Evolutionary conservation across 2,888 invertebrate species (phyloP), one percentile per base, ranked within the genome.

Genomic region (Digitonthophagus gazella): DNA sequence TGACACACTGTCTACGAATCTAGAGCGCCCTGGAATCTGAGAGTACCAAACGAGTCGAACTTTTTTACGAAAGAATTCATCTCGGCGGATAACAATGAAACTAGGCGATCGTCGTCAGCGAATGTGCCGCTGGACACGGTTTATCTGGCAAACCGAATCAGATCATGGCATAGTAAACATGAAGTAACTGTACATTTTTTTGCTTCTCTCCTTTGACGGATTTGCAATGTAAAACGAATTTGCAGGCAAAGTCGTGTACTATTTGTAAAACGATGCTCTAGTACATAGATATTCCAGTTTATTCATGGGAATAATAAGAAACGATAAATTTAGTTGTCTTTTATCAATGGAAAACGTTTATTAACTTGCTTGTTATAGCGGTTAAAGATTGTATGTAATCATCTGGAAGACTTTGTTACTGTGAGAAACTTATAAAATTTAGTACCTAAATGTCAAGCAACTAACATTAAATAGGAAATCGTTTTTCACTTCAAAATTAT

Each of bases 151-250:
- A 19, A 19, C 61, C 18, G 20, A 61, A 61, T 61, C 61, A 61
- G 61, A 61, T 61, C 61, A 61, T 61, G 61, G 61, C 61, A 61
- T 61, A 61, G 20, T 61, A 61, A 61, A 61, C 61, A 61, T 61
- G 61, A n/a, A n/a, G 18, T 61, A 61, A 61, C 61, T 61, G 61
- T 61, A 61, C 18, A 61, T 18, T 61, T 20, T 20, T 61, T 61
- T 61, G n/a, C 61, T 61, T n/a, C 18, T 20, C 61, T 61, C 19
- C 16, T 16, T 19, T 61, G 19, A 18, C 61, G 61, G 61, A 61
- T 61, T 61, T 61, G 61, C 61, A 61, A 61, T 61, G 16, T 61
- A 61, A 61, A 61, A 18, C 61, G 61, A n/a, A 18, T 61, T 61
- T 61, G 61, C 20, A 18, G 20, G 19, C 61, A 19, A 61, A 61